Conservation (phyloP, 2,797 vertebrate genomes). For the Hypotaenidia philippensis region DNA sequence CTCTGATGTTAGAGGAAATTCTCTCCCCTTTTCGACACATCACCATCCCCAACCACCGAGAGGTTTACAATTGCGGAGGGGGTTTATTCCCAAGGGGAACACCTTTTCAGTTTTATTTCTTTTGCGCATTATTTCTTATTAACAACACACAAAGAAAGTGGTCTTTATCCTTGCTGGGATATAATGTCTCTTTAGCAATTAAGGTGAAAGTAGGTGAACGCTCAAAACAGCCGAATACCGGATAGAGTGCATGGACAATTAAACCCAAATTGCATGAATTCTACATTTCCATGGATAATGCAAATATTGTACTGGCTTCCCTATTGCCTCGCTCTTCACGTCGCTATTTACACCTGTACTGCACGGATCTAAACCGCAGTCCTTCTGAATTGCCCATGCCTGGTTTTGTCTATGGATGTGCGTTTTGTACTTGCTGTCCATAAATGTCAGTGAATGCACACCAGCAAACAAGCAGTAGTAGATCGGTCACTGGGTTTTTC, state of each 20-base stretch:
- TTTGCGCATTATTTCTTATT: not conserved
- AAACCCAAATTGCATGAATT: slow-evolving; percentile 21
- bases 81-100: not conserved
- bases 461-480: not conserved
- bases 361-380: not conserved
- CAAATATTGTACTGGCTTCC: slow-evolving; percentile 17
- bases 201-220: slow-evolving; percentile 1
- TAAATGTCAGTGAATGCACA: not conserved
- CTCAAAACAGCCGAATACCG: not conserved
- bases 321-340: not conserved
- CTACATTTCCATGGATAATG: not conserved
- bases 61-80: not conserved
- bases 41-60: not conserved
- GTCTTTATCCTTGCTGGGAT: not conserved
- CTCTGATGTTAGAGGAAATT: not conserved
- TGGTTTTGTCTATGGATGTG: not conserved
- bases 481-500: not conserved
- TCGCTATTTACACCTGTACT: not conserved
- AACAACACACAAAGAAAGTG: not conserved
- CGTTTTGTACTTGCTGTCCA: not conserved
- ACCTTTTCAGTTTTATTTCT: not conserved
- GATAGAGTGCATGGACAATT: not conserved
- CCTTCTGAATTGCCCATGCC: not conserved
- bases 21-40: not conserved
- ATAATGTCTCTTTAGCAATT: not conserved